Conservation (phyloP, 1,140 invertebrate genomes). For the Drosophila trapezifrons region DNA sequence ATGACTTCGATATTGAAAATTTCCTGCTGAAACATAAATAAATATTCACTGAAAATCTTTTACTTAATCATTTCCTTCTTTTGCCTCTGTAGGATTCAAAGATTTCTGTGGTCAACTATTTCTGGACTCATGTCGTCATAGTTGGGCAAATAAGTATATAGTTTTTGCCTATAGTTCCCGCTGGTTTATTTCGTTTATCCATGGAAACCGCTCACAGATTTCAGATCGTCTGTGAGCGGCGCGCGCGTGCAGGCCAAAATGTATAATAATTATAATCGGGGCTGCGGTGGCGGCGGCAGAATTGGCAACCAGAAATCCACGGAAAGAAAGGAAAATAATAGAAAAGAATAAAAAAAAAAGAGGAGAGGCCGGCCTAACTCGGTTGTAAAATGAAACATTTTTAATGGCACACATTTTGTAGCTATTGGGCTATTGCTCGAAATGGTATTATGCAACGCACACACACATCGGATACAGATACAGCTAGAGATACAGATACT, state of each 20-base stretch:
- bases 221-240: conserved; percentile 24
- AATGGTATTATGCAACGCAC: conserved; percentile 80
- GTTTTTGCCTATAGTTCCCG: conserved; percentile 37
- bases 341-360: conserved; percentile 15
- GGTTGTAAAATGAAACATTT: conserved; percentile 59
- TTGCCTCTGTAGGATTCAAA: neutral
- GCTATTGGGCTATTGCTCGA: conserved; percentile 59
- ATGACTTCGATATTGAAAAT: neutral
- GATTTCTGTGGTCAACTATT: conserved; percentile 53
- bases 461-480: conserved; percentile 38
- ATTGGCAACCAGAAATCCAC: conserved; percentile 33
- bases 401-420: conserved; percentile 60
- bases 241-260: conserved; percentile 26
- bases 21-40: conserved; percentile 4
- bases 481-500: conserved; percentile 13
- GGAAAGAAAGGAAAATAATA: conserved; percentile 8
- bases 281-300: neutral
- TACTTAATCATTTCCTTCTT: conserved; percentile 5
- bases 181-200: conserved; percentile 38
- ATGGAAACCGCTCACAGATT: conserved; percentile 23
- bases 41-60: neutral
- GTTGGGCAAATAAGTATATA: conserved; percentile 36
- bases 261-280: conserved; percentile 32
- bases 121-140: conserved; percentile 69
- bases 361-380: conserved; percentile 27